These are phyloP conservation scores for Sebastiscus tertius DNA, from an alignment of 2,797 vertebrate species.

Conservation along the genomic window DNA sequence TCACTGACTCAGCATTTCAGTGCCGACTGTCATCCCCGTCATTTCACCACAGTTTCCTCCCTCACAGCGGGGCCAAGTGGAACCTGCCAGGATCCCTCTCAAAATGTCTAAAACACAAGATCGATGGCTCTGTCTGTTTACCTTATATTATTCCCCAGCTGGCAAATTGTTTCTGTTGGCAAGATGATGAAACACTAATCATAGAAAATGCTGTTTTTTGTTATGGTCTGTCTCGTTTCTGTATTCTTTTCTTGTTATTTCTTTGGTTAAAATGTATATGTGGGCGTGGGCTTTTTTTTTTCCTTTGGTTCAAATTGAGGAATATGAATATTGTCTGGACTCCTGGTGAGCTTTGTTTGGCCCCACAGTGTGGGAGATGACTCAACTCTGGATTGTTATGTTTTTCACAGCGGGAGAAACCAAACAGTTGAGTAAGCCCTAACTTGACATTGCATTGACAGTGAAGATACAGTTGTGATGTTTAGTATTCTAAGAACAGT, in stretches of 20 bases:
- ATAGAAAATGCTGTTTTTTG: constrained; percentile 8
- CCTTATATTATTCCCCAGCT: constrained; percentile 33
- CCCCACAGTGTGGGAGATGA: not conserved
- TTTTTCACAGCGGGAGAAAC: constrained; percentile 20
- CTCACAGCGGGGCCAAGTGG: constrained; percentile 33
- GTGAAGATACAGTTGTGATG: not conserved
- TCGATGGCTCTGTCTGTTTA: constrained; percentile 47
- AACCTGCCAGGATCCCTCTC: constrained; percentile 41
- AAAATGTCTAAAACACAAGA: constrained; percentile 37
- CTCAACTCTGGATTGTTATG: constrained; percentile 4
- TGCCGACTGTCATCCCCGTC: constrained; percentile 40
- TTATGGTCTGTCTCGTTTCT: not conserved
- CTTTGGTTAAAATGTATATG: not conserved
- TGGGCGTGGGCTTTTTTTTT: not conserved
- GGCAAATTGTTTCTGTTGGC: constrained; percentile 40
- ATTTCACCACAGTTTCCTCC: constrained; percentile 28
- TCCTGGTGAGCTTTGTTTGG: constrained; percentile 9
- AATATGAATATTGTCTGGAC: constrained; percentile 16
- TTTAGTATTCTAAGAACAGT: not conserved
- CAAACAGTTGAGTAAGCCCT: not conserved
- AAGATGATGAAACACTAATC: constrained; percentile 23
- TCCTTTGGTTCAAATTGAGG: not conserved
- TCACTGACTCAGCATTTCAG: constrained; percentile 68
- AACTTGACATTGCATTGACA: constrained; percentile 1
- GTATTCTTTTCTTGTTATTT: not conserved